Evolutionary conservation across 2,797 vertebrate species (phyloP).

Genomic region (Sebastes oblongus): DNA sequence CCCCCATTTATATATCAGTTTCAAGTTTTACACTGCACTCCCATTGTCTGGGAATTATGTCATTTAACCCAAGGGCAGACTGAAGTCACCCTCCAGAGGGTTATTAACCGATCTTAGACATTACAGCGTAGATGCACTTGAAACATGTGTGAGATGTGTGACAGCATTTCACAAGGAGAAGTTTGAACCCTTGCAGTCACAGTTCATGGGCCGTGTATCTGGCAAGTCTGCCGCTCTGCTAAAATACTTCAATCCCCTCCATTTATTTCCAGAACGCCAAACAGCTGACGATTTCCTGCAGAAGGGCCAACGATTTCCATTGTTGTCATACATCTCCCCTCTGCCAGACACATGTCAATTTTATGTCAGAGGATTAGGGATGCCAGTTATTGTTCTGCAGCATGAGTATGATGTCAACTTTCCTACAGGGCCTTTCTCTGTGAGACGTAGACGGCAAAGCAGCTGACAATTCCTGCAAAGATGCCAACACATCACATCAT

Average conservation of each 20-base stretch:
- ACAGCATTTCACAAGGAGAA: conserved; percentile 52
- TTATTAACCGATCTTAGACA: conserved; percentile 55
- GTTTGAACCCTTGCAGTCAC: conserved; percentile 58
- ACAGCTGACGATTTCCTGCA: conserved; percentile 63
- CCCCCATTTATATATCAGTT: conserved; percentile 27
- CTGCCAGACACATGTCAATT: conserved; percentile 69
- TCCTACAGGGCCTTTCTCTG: conserved; percentile 47
- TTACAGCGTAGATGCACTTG: conserved; percentile 43
- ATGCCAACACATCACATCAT: conserved; percentile 67
- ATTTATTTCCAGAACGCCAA: conserved; percentile 66
- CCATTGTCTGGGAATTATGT: conserved; percentile 52
- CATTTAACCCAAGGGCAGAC: conserved; percentile 36
- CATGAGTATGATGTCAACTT: conserved; percentile 68
- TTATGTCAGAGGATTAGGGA: conserved; percentile 58
- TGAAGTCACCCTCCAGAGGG: conserved; percentile 50
- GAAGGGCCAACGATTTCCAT: conserved; percentile 51
- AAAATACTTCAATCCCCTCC: conserved; percentile 49
- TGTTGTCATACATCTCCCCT: conserved; percentile 42
- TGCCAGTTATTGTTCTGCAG: conserved; percentile 68
- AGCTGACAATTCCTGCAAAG: conserved; percentile 64
- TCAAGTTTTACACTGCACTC: conserved; percentile 25
- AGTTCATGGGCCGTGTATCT: conserved; percentile 65
- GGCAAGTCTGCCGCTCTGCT: conserved; percentile 46
- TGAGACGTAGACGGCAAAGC: conserved; percentile 46
- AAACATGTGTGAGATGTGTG: conserved; percentile 42